Base-by-base conservation (phyloP, 2,888 invertebrate genomes). In the Lycia hirtaria region DNA sequence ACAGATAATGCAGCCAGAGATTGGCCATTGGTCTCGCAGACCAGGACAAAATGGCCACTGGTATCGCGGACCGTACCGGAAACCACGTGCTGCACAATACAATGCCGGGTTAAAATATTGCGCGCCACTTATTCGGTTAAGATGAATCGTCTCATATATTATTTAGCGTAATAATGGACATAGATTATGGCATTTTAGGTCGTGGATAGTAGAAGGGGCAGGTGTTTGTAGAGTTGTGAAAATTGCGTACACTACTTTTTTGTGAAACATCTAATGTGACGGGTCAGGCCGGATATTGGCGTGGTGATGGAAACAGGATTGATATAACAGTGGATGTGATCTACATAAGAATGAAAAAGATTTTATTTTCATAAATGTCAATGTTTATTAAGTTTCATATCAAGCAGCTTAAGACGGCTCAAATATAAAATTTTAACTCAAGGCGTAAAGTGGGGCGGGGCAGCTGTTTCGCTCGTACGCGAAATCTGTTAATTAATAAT, bases 111-210 rank as follows among this genome's bases (percentile, higher is more conserved):
- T 84, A 78, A 87, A 80, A 79, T 87, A 88, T 85, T 82, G 76
- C 82, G 71, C 72, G 73, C 75, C 78, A 78, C 78, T 83, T 84
- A 85, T 85, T 85, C 80, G 81, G 84, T 76, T 71, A 77, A 85
- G 88, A 89, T 81, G 77, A 87, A 88, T 88, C 80, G 83, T 75
- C 83, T 82, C 87, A 85, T 87, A 87, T 87, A 86, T 88, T 86
- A 87, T 81, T 82, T 83, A 84, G 82, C 73, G 82, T 85, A 81
- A 83, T 83, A 81, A 81, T 72, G 60, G 44, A 14, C 80, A 81
- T 45, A 83, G 87, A 85, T 33, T 80, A 81, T 60, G 56, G 55
- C 56, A 60, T 62, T 57, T 15, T 54, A 14, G 48, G 40, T 40
- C 3, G 3, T n/a, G 10, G 3, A 3, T 0, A 30, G 33, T 55